phyloP scores from a whole-genome alignment of 2,888 invertebrate species.

The Drosophila lacicola region DNA sequence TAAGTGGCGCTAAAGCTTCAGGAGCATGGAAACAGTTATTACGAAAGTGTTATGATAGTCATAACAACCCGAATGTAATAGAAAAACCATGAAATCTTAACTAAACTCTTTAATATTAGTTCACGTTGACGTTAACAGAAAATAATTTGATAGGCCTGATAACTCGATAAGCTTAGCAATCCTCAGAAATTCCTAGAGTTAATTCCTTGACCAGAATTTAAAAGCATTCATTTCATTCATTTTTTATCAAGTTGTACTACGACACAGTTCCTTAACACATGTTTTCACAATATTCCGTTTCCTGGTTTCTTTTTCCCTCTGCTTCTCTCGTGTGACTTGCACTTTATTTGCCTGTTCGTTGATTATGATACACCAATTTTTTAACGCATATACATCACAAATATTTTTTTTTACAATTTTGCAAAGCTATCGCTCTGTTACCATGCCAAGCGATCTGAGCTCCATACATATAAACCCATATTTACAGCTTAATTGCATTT shows the following conservation, averaged over 20 bases:
- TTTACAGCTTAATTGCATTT: constrained; percentile 77
- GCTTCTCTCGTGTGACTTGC: constrained; percentile 63
- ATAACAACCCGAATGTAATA: not conserved
- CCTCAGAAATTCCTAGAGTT: not conserved
- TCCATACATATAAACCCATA: constrained; percentile 19
- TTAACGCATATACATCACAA: constrained; percentile 22
- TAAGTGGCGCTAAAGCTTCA: constrained; percentile 5
- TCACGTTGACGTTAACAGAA: too few species aligned
- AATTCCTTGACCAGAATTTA: not conserved
- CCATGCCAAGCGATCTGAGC: constrained; percentile 30
- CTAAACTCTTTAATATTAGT: not conserved
- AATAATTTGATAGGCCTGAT: not conserved
- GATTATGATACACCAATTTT: constrained; percentile 59
- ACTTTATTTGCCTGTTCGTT: constrained; percentile 53
- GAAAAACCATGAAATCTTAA: not conserved
- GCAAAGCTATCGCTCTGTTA: constrained; percentile 27
- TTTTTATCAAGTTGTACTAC: not conserved
- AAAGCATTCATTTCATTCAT: not conserved
- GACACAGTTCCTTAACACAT: not conserved
- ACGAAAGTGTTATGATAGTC: not conserved
- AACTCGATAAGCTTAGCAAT: not conserved
- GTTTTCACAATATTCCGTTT: not conserved
- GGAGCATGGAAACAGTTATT: not conserved
- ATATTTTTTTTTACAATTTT: constrained; percentile 22
- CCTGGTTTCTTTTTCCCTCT: not conserved